Evolutionary conservation across 2,113 vertebrate genomes (phyloP), one percentile per base, ranked within the genome.

Genomic region (Syngnathus floridae): DNA sequence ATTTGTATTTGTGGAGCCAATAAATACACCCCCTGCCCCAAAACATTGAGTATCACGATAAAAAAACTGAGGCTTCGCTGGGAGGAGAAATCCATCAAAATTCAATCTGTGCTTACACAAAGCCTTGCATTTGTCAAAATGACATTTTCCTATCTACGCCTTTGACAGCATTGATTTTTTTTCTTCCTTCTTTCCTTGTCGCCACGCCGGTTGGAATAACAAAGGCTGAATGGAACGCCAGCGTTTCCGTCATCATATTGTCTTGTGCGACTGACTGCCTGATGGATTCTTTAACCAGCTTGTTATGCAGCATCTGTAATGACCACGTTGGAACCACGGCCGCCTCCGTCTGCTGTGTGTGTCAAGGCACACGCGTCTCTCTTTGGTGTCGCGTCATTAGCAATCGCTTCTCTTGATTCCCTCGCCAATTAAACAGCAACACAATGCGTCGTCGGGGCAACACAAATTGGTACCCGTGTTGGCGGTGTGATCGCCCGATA

Each of bases 101-200:
- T 87, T 84, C 85, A 88, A 87, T 86, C 87, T 87, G 78, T 83
- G 79, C 83, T 73, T 86, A 88, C 85, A 88, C 86, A 89, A 89
- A 88, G 86, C 82, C 84, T 87, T 85, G 86, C 87, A 88, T 89
- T 90, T 88, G 83, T 90, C 89, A 89, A 88, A 90, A 88, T 87
- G 87, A 87, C 86, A 87, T 88, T 90, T 88, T 89, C 85, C 83
- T 87, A 84, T 88, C 85, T 87, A 78, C 79, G 76, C 83, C 83
- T 90, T 80, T 88, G 86, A 86, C 86, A 84, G 82, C 82, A 87
- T 89, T 89, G 87, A 87, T 89, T 88, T 84, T 80, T 76, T 6
- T 12, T 12, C 10, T 21, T 26, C 11, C n/a, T 3, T 43, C 5
- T 43, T 61, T 59, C 9, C 16, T 37, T n/a, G 22, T 22, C 5